Evolutionary conservation across 1,140 invertebrate species (phyloP).

Genomic region (Bombus waltoni): DNA sequence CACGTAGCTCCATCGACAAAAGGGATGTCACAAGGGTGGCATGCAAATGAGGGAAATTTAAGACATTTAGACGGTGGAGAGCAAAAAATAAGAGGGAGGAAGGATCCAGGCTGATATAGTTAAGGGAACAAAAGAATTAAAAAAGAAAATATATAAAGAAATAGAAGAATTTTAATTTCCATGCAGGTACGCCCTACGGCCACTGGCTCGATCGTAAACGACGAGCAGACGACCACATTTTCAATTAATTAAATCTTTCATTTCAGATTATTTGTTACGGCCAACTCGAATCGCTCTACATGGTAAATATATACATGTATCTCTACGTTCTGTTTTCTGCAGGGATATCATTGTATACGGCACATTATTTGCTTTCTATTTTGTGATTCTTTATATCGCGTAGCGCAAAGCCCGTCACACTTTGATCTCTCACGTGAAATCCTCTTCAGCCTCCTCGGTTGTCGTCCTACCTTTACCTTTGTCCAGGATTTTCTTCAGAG

Average conservation of each 20-base stretch:
- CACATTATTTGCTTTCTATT: conserved; percentile 42
- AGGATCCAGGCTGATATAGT: conserved; percentile 15
- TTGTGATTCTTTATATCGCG: conserved; percentile 54
- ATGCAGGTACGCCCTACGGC: conserved; percentile 73
- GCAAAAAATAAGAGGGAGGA: not conserved
- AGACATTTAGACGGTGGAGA: not conserved
- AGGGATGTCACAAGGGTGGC: conserved; percentile 47
- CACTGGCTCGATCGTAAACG: conserved; percentile 56
- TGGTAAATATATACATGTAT: conserved; percentile 40
- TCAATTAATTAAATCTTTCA: conserved; percentile 38
- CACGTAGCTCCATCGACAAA: conserved; percentile 56
- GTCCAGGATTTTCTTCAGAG: conserved; percentile 75
- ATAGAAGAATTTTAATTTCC: conserved; percentile 38
- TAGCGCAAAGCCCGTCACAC: conserved; percentile 71
- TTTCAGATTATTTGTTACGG: conserved; percentile 60
- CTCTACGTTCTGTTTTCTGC: conserved; percentile 53
- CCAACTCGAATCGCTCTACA: conserved; percentile 61
- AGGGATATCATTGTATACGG: conserved; percentile 39
- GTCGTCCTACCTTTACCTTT: conserved; percentile 74
- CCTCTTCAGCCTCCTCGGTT: conserved; percentile 68
- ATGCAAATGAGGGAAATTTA: conserved; percentile 52
- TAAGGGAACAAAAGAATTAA: conserved; percentile 18
- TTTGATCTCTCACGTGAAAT: conserved; percentile 73
- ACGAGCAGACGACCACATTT: conserved; percentile 33
- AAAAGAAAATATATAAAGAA: conserved; percentile 7